Evolutionary conservation across 2,888 invertebrate genomes (phyloP), one percentile per base, ranked within the genome.

Genomic region (Tridacna gigas): DNA sequence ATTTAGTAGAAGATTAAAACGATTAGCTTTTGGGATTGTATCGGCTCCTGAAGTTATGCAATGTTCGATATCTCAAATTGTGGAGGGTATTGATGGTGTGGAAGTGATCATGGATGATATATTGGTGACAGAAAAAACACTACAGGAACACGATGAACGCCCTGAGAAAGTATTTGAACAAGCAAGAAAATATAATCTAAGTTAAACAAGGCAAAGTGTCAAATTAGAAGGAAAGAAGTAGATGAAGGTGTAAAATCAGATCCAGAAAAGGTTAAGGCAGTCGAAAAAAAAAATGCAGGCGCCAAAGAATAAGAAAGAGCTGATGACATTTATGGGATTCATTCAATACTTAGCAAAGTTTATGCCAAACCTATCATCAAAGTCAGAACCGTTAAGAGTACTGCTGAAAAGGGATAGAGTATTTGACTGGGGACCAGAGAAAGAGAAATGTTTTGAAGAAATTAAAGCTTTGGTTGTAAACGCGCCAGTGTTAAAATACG

Each of bases 61-160:
- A 13, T 51, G 51, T 51, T 12, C 51, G 51, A 51, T 51, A 18
- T 51, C 18, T 51, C 51, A 51, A 51, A 51, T 18, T 51, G 51
- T 51, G 12, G 51, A 51, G 51, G 51, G 18, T 51, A 51, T 51
- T 51, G n/a, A n/a, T n/a, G n/a, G n/a, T n/a, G n/a, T n/a, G n/a
- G n/a, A n/a, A n/a, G 65, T 67, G 2, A 86, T 86, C 12, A 69
- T 86, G 0, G 86, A 86, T 69, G 86, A 86, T n/a, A 83, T 83
- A 22, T 61, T 83, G 25, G 45, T 86, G 4, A 60, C 63, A 77
- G 26, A 20, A 79, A 77, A n/a, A 25, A 69, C 28, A 28, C 22
- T 11, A 25, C 28, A 22, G 22, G 75, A 80, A 22, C 81, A 81
- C 51, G 80, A 84, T 71, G 47, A 47, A n/a, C 47, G 74, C n/a